Evolutionary conservation across 2,113 vertebrate genomes (phyloP).

Genomic region (Dicerorhinus sumatrensis): DNA sequence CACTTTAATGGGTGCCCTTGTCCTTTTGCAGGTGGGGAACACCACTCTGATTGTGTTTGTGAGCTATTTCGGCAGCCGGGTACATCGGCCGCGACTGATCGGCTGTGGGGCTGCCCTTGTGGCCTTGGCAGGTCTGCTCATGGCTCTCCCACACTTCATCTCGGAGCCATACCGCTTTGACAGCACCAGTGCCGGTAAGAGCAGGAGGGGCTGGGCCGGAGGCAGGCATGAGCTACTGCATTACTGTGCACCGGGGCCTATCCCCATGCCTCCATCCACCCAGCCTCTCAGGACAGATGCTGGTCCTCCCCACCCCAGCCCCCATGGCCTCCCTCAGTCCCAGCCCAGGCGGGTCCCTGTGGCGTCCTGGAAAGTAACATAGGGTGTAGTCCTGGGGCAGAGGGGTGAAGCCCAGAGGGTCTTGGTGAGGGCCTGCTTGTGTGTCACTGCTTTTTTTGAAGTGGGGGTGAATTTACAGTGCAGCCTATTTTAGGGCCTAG

Average conservation of each 20-base stretch:
- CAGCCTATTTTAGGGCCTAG: background rate
- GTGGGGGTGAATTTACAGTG: background rate
- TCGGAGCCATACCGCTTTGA: conserved; percentile 89
- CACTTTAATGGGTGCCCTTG: background rate
- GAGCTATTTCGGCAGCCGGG: conserved; percentile 95
- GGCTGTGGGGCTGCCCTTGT: conserved; percentile 93
- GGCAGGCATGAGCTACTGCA: rapidly evolving
- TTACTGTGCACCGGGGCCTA: rapidly evolving
- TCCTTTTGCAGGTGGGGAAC: conserved; percentile 93
- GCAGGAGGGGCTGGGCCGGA: background rate
- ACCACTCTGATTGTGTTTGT: conserved; percentile 94
- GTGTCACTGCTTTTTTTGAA: background rate
- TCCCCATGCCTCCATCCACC: rapidly evolving
- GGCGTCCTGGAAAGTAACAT: background rate
- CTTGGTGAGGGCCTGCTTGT: background rate
- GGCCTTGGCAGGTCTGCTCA: conserved; percentile 91
- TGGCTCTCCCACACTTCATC: conserved; percentile 94
- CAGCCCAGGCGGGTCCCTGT: background rate
- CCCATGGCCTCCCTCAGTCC: background rate
- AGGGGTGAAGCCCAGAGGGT: background rate
- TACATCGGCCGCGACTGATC: conserved; percentile 95
- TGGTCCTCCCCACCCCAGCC: too few relatives aligned
- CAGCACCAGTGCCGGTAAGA: conserved; percentile 86
- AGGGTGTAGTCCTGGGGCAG: background rate
- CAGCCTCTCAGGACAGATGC: background rate